A percentile compares a stretch with the other conserved stretches of the same genome.
Conservation (phyloP, 2,113 vertebrate genomes). For the Gadus chalcogrammus region DNA sequence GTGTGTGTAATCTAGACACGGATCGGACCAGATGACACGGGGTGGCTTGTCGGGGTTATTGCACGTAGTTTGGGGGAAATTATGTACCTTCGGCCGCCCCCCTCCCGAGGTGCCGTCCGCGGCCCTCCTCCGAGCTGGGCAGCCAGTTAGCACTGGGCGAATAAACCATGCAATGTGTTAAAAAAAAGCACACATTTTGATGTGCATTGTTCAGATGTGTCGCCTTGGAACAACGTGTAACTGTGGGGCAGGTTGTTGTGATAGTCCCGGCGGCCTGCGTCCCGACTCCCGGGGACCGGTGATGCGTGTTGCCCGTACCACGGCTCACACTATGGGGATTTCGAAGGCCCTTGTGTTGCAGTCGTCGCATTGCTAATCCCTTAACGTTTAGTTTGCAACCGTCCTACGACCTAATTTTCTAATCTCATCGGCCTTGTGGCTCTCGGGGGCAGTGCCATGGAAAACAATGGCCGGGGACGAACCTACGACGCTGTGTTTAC, state of each 20-base stretch:
- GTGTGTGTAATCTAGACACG: background rate
- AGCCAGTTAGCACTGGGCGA: too few relatives aligned
- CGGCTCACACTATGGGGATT: too few relatives aligned
- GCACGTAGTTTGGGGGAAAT: conserved; percentile 43
- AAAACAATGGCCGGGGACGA: background rate
- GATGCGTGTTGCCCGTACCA: too few relatives aligned
- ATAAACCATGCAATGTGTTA: too few relatives aligned
- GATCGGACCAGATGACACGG: too few relatives aligned
- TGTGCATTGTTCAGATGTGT: too few relatives aligned
- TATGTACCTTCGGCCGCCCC: conserved; percentile 65
- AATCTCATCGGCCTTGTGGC: conserved; percentile 57
- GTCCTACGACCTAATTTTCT: conserved; percentile 73
- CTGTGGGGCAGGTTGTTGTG: too few relatives aligned
- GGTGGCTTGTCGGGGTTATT: conserved; percentile 12
- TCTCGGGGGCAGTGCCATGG: background rate
- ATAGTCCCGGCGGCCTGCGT: too few relatives aligned
- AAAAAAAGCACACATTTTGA: too few relatives aligned
- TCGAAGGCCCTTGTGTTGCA: conserved; percentile 16
- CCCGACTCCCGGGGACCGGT: too few relatives aligned
- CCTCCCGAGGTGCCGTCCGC: conserved; percentile 53
- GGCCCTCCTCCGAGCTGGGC: conserved; percentile 43
- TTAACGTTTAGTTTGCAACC: conserved; percentile 58
- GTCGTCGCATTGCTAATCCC: conserved; percentile 63
- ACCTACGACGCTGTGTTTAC: too few relatives aligned
- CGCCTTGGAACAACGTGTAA: too few relatives aligned